A percentile compares a stretch with the other conserved stretches of the same genome.
These are phyloP conservation scores for Drosophila nr. perissopoda DNA, from an alignment of 2,888 invertebrate genomes.

Conservation along the genomic window DNA sequence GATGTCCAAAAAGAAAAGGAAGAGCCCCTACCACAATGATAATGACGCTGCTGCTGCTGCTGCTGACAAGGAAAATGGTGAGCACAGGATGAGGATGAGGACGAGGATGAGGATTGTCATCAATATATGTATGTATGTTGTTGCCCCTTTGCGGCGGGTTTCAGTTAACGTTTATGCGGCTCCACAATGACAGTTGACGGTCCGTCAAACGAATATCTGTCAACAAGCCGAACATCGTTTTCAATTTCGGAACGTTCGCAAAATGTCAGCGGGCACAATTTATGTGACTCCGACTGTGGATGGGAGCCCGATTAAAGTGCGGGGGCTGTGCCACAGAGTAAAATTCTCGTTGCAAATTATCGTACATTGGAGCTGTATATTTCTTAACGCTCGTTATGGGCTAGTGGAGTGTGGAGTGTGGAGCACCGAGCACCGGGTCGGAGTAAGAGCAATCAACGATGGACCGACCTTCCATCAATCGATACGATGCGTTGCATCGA, in stretches of 20 bases:
- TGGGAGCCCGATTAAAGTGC: conserved; percentile 42
- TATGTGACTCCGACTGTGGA: conserved; percentile 46
- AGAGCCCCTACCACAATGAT: conserved; percentile 30
- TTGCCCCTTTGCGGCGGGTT: conserved; percentile 44
- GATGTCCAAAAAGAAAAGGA: conserved; percentile 25
- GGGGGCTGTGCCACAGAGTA: conserved; percentile 37
- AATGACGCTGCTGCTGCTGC: conserved; percentile 27
- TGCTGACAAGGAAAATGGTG: conserved; percentile 37
- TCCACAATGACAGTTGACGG: conserved; percentile 70
- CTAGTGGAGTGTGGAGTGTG: conserved; percentile 21
- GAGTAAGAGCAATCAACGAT: conserved; percentile 20
- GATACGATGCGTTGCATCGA: conserved; percentile 15
- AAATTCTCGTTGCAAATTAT: conserved; percentile 75
- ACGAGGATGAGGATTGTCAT: conserved; percentile 14
- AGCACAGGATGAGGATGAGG: conserved; percentile 21
- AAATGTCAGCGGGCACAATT: conserved; percentile 66
- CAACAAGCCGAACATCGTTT: conserved; percentile 77
- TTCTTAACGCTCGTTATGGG: conserved; percentile 73
- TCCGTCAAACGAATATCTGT: conserved; percentile 81
- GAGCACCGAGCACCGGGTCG: conserved; percentile 26
- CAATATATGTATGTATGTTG: conserved; percentile 11
- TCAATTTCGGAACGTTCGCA: conserved; percentile 73
- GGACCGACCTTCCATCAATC: conserved; percentile 47
- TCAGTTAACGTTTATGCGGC: conserved; percentile 42
- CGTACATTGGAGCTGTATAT: conserved; percentile 67